Conservation (phyloP, 2,797 vertebrate species). For the Pseudomugil tenellus region DNA sequence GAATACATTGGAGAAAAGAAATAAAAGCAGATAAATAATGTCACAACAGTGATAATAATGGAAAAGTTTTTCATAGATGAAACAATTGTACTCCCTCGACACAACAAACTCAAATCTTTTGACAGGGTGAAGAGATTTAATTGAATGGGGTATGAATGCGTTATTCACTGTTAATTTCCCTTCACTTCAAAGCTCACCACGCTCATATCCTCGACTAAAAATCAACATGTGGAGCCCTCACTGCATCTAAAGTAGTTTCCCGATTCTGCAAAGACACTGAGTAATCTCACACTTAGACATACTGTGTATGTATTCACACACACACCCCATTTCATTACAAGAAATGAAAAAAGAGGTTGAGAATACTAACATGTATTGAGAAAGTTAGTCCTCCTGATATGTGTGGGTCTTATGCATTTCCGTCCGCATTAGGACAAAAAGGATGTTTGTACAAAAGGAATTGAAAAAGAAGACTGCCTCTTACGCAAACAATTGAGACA, state of each 20-base stretch:
- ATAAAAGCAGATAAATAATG: neutral
- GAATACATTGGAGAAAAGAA: constrained; percentile 2
- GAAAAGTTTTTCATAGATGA: constrained; percentile 34
- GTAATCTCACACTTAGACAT: neutral
- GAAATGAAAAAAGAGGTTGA: neutral
- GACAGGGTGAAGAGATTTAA: constrained; percentile 49
- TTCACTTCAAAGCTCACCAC: constrained; percentile 19
- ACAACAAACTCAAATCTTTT: constrained; percentile 36
- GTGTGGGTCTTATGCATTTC: constrained; percentile 8
- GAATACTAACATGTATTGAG: constrained; percentile 26
- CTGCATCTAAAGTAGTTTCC: constrained; percentile 53
- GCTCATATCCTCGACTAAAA: constrained; percentile 28
- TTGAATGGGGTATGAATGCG: constrained; percentile 37
- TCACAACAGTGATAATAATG: constrained; percentile 12
- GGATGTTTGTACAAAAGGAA: constrained; percentile 26
- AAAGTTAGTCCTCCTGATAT: neutral
- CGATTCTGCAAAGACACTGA: constrained; percentile 31
- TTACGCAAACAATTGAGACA: constrained; percentile 17
- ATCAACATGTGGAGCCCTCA: constrained; percentile 48
- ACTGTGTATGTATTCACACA: too few species aligned
- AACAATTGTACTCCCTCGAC: constrained; percentile 24
- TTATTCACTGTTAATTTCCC: constrained; percentile 40
- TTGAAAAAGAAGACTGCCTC: constrained; percentile 5
- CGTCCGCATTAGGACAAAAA: neutral
- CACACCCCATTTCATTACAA: too few species aligned